Evolutionary conservation across 2,113 vertebrate genomes (phyloP).

Genomic region (Halcyon senegalensis): DNA sequence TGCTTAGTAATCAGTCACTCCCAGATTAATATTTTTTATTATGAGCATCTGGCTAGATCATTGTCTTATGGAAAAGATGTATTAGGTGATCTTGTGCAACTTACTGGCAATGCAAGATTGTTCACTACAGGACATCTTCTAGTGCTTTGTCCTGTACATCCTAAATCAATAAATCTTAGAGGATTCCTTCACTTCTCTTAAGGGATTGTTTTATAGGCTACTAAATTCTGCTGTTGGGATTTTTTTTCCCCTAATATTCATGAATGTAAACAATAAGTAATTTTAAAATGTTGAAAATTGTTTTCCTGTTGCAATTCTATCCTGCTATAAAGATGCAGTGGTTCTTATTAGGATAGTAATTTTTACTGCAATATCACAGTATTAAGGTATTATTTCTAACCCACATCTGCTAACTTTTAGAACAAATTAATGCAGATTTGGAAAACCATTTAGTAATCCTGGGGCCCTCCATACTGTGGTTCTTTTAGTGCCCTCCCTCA

Average conservation of each 20-base stretch:
- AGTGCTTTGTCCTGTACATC: not conserved
- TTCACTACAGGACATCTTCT: not conserved
- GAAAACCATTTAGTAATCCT: not conserved
- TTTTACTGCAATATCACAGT: not conserved
- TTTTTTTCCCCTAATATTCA: not conserved
- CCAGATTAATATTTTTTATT: slow-evolving; percentile 15
- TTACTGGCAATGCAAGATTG: not conserved
- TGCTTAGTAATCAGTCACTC: not conserved
- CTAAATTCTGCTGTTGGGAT: not conserved
- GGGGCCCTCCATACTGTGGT: not conserved
- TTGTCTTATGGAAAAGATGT: not conserved
- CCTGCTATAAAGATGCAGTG: not conserved
- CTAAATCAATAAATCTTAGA: not conserved
- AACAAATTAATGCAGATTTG: not conserved
- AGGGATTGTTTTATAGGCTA: not conserved
- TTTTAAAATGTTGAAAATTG: not conserved
- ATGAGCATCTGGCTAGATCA: not conserved
- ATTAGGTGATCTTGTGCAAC: not conserved
- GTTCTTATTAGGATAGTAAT: not conserved
- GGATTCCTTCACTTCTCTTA: not conserved
- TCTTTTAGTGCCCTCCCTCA: not conserved
- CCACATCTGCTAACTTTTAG: not conserved
- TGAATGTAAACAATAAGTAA: not conserved
- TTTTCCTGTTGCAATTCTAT: not conserved
- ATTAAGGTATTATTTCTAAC: not conserved